Percentiles rank a stretch among this genome's conserved stretches.
Evolutionary conservation across 92 coral and sea anemone genomes (phyloP).

Genomic region (Micromussa lordhowensis): DNA sequence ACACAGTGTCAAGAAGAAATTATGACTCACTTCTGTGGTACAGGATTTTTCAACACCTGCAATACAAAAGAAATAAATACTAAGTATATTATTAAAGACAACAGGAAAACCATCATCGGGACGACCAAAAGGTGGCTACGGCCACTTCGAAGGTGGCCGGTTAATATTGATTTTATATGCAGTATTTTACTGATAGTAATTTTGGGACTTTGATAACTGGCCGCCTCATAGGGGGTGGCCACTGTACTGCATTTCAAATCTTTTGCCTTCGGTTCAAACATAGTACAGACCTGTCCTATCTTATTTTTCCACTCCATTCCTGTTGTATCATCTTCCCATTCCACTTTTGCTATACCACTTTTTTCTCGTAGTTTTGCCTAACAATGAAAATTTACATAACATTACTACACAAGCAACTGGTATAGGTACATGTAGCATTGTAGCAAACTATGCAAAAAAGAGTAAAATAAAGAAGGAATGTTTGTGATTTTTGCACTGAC

Average conservation of each 20-base stretch:
- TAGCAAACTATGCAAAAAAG: not conserved
- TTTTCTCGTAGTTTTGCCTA: conserved; percentile 66
- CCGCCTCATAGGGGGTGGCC: too few species aligned
- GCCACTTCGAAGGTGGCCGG: too few species aligned
- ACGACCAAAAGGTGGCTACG: too few species aligned
- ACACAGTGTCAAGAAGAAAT: not conserved
- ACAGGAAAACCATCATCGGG: too few species aligned
- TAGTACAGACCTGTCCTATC: not conserved
- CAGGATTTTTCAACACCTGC: conserved; percentile 17
- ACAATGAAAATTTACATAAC: not conserved
- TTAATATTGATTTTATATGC: too few species aligned
- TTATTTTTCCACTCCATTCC: conserved; percentile 40
- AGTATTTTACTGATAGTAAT: too few species aligned
- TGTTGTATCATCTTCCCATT: conserved; percentile 60
- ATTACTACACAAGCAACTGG: not conserved
- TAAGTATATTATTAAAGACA: too few species aligned
- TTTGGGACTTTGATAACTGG: too few species aligned
- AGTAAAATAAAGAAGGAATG: not conserved
- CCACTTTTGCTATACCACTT: conserved; percentile 48
- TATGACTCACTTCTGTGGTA: conserved; percentile 22
- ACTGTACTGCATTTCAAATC: too few species aligned
- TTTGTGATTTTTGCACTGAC: conserved; percentile 1
- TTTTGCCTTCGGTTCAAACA: not conserved
- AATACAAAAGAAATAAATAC: not conserved
- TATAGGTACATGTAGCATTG: not conserved